Evolutionary conservation across 2,113 vertebrate species (phyloP).

Genomic region (Zosterops borbonicus): DNA sequence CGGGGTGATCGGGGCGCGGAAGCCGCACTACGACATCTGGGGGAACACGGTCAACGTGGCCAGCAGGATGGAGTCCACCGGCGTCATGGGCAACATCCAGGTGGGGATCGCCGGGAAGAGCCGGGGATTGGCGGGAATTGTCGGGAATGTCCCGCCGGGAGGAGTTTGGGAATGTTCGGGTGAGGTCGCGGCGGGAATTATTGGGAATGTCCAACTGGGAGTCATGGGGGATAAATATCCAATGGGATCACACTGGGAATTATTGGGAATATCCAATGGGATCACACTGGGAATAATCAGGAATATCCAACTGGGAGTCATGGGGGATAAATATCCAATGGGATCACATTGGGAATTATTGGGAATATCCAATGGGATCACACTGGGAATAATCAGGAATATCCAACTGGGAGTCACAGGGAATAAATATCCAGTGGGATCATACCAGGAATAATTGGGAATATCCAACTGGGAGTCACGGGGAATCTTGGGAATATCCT

Average conservation of each 20-base stretch:
- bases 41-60: conserved; percentile 97
- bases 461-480: too few species aligned
- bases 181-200: conserved; percentile 73
- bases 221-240: neutral
- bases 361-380: neutral
- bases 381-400: neutral
- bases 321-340: too few species aligned
- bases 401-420: too few species aligned
- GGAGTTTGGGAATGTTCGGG: neutral
- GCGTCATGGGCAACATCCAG: conserved; percentile 96
- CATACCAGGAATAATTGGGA: too few species aligned
- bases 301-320: too few species aligned
- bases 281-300: too few species aligned
- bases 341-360: too few species aligned
- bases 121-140: neutral
- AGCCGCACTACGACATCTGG: conserved; percentile 97
- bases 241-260: too few species aligned
- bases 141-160: neutral
- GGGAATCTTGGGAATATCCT: too few species aligned
- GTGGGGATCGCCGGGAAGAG: neutral
- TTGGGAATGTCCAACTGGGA: too few species aligned
- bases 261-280: too few species aligned
- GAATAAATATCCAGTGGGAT: neutral
- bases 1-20: conserved; percentile 92
- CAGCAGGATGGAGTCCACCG: conserved; percentile 96